Percentiles rank a stretch among this genome's conserved stretches.
Evolutionary conservation across 1,140 invertebrate species (phyloP).

Genomic region (Trichoplusia ni): DNA sequence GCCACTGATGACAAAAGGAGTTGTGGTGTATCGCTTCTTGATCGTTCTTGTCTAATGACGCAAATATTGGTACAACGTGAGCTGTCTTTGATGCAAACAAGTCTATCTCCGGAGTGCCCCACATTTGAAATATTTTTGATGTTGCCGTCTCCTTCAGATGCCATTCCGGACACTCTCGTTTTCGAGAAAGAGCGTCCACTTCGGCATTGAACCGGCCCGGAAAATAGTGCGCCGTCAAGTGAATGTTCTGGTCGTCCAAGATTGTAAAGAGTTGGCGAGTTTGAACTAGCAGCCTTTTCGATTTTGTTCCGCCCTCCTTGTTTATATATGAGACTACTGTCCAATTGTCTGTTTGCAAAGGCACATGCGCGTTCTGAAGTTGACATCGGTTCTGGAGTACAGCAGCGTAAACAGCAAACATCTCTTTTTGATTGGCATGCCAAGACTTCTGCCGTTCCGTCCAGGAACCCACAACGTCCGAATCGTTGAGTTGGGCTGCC

Average conservation of each 20-base stretch:
- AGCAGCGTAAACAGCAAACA: constrained; percentile 3
- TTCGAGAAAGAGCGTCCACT: constrained; percentile 27
- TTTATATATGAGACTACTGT: constrained; percentile 57
- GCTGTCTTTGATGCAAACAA: constrained; percentile 36
- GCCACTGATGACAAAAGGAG: constrained; percentile 38
- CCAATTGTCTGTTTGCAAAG: constrained; percentile 59
- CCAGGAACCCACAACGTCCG: background rate
- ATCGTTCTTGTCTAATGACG: constrained; percentile 30
- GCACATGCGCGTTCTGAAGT: constrained; percentile 34
- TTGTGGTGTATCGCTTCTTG: constrained; percentile 26
- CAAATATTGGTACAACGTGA: constrained; percentile 35
- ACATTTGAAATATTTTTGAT: constrained; percentile 33
- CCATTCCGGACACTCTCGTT: constrained; percentile 8
- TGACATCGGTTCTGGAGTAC: constrained; percentile 14
- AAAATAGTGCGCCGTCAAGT: background rate
- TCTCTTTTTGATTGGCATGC: background rate
- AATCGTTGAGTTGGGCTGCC: background rate
- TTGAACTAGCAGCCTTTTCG: constrained; percentile 44
- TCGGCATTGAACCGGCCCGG: constrained; percentile 22
- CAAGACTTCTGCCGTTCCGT: background rate
- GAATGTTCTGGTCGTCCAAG: constrained; percentile 34
- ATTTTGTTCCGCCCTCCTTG: constrained; percentile 62
- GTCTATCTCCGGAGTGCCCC: constrained; percentile 38
- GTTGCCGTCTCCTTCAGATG: constrained; percentile 23
- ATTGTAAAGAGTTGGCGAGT: constrained; percentile 47